Evolutionary conservation across 2,113 vertebrate genomes (phyloP).

Genomic region (Bufo gargarizans): DNA sequence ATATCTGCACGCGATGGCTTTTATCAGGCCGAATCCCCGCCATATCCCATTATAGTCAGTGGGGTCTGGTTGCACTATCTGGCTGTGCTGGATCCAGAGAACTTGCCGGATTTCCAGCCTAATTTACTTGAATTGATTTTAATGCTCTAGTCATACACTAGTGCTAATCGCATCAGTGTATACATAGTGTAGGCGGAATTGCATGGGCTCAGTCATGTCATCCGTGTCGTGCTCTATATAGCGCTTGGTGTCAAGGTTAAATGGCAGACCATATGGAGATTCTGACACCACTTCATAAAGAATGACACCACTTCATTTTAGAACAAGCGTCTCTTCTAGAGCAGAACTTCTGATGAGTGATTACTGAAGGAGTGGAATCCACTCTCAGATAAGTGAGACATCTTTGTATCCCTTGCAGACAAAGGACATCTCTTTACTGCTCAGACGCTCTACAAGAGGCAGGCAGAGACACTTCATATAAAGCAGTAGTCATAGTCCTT

Average conservation of each 20-base stretch:
- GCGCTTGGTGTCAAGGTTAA: background rate
- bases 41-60: too few species aligned
- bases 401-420: background rate
- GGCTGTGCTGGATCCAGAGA: too few species aligned
- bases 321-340: conserved; percentile 1
- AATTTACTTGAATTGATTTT: background rate
- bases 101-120: too few species aligned
- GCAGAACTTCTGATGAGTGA: conserved; percentile 2
- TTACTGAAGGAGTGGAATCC: conserved; percentile 14
- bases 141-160: background rate
- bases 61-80: too few species aligned
- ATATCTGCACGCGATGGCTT: too few species aligned
- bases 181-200: background rate
- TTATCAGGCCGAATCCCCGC: too few species aligned
- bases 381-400: conserved; percentile 21
- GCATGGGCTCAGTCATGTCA: background rate
- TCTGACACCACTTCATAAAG: conserved; percentile 7
- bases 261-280: conserved; percentile 6
- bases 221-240: background rate
- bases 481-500: background rate
- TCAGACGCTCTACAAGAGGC: background rate
- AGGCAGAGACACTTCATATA: background rate
- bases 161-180: background rate
- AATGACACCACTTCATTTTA: conserved; percentile 24
- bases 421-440: background rate